phyloP scores from a whole-genome alignment of 2,113 vertebrate genomes.

The Mormyrus lacerda region DNA sequence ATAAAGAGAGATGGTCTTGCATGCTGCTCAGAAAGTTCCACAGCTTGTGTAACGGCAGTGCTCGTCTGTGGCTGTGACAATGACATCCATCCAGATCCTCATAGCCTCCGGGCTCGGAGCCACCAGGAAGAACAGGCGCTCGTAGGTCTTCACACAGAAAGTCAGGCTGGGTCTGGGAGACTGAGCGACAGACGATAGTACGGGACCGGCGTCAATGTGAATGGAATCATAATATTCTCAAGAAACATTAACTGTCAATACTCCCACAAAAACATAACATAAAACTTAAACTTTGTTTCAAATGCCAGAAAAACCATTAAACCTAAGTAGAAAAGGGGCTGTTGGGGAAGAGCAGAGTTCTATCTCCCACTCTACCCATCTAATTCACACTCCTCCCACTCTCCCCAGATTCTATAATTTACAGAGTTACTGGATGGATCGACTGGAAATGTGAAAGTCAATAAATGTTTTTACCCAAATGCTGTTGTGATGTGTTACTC shows the following conservation, averaged over 20 bases:
- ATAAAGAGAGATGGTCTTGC: background rate
- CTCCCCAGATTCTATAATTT: background rate
- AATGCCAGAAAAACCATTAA: background rate
- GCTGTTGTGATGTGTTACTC: background rate
- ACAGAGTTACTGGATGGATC: background rate
- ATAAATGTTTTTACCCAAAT: background rate
- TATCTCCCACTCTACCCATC: background rate
- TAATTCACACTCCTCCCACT: background rate
- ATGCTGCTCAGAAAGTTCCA: slow-evolving; percentile 22
- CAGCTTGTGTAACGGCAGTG: slow-evolving; percentile 63
- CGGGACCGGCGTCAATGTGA: background rate
- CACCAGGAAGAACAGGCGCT: slow-evolving; percentile 82
- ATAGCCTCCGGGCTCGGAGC: slow-evolving; percentile 74
- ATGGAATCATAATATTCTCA: background rate
- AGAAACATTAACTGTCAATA: background rate
- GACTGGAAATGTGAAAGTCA: background rate
- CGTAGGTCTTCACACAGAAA: slow-evolving; percentile 86
- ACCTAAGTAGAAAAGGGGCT: background rate
- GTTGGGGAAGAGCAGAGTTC: background rate
- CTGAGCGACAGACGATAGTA: slow-evolving; percentile 43
- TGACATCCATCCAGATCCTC: slow-evolving; percentile 90
- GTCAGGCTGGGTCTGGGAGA: slow-evolving; percentile 77
- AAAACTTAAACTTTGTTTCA: background rate
- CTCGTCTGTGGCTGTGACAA: slow-evolving; percentile 79
- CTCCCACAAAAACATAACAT: background rate